A percentile compares a stretch with the other conserved stretches of the same genome.
These are phyloP conservation scores for Forbesichthys papilliferus DNA, from an alignment of 2,113 vertebrate genomes.

Conservation along the genomic window DNA sequence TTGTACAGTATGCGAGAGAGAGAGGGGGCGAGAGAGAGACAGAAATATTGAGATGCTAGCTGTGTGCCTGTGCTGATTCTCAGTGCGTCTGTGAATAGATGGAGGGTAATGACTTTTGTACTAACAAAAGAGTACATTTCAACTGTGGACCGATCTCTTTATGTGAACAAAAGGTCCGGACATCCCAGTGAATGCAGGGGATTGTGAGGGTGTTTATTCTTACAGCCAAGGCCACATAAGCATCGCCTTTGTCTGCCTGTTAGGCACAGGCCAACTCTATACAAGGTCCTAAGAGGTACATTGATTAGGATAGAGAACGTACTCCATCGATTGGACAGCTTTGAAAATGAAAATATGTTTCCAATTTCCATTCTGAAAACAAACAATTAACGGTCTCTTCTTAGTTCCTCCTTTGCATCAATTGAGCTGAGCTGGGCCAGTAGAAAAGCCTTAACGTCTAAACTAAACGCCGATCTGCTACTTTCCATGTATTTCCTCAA, in stretches of 20 bases:
- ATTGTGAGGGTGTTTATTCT: conserved; percentile 22
- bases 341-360: conserved; percentile 54
- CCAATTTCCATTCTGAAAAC: conserved; percentile 26
- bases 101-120: background rate
- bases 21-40: background rate
- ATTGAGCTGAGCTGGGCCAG: no score
- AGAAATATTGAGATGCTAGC: background rate
- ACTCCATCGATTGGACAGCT: conserved; percentile 13
- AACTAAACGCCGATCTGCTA: no score
- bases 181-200: background rate
- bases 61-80: background rate
- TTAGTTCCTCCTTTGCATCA: conserved; percentile 10
- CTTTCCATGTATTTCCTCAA: no score
- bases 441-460: no score
- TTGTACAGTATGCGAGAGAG: background rate
- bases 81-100: background rate
- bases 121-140: conserved; percentile 12
- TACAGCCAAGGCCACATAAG: background rate
- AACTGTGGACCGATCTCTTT: background rate
- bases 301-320: conserved; percentile 26
- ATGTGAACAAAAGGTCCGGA: conserved; percentile 7
- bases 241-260: conserved; percentile 37
- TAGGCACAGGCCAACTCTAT: background rate
- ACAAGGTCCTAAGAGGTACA: conserved; percentile 19
- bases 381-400: conserved; percentile 42